A percentile compares a stretch with the other conserved stretches of the same genome.
These are phyloP conservation scores for Argyresthia albistria DNA, from an alignment of 2,888 invertebrate genomes.

Conservation along the genomic window DNA sequence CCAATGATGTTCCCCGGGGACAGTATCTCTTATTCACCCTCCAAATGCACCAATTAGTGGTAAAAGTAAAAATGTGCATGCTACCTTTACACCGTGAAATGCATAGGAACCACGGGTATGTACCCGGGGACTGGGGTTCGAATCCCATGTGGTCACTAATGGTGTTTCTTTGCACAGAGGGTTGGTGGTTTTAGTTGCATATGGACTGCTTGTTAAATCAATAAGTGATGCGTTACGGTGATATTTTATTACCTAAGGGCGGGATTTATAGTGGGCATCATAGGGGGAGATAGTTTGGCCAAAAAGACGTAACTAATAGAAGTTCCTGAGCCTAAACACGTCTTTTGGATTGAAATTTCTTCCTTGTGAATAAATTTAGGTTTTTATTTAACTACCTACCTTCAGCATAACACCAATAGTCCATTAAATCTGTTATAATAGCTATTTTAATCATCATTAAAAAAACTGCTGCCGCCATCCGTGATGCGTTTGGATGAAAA, in stretches of 20 bases:
- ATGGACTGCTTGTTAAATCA: constrained; percentile 57
- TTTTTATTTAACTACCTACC: too few relatives aligned
- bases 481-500: not conserved
- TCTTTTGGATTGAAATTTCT: too few relatives aligned
- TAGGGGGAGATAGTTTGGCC: too few relatives aligned
- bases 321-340: too few relatives aligned
- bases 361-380: too few relatives aligned
- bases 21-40: constrained; percentile 39
- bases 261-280: not conserved
- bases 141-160: constrained; percentile 62
- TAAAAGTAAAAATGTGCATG: constrained; percentile 63
- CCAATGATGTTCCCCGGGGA: constrained; percentile 36
- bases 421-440: too few relatives aligned
- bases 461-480: too few relatives aligned
- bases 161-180: constrained; percentile 64
- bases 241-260: not conserved
- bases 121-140: constrained; percentile 29
- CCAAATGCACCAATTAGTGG: constrained; percentile 69
- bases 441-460: too few relatives aligned
- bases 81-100: constrained; percentile 21
- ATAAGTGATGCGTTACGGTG: constrained; percentile 20
- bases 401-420: too few relatives aligned
- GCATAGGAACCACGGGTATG: constrained; percentile 48
- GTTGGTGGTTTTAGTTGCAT: constrained; percentile 49
- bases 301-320: too few relatives aligned